Evolutionary conservation across 2,797 vertebrate genomes (phyloP), one percentile per base, ranked within the genome.

Genomic region (Holocentrus rufus): DNA sequence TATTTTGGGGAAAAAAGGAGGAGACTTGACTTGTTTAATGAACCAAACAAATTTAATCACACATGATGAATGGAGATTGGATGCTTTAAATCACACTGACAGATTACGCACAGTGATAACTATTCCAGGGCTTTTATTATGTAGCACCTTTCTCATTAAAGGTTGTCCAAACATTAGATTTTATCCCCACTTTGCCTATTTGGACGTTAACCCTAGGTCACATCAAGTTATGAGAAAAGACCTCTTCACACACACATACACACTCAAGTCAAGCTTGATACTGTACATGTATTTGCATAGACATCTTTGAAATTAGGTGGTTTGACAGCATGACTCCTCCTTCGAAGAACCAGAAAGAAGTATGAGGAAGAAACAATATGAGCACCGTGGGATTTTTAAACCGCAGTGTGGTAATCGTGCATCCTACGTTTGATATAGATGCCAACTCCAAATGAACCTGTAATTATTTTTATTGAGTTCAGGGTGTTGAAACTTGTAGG

Each of bases 381-480:
- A 79, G 59, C 47, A 55, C 61, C 61, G n/a, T 56, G 57, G 56
- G 68, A 65, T 60, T 74, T 50, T 72, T 36, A 62, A 82, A 81
- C 79, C 79, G 59, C 73, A 71, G 71, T 74, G 59, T 69, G 58
- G 50, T 79, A 65, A 59, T 69, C 39, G 76, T 88, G 88, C 91
- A 90, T 87, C 83, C 39, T 90, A 88, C 91, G 87, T 90, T 91
- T 91, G 90, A 85, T 56, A 66, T 64, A 87, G 92, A 92, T 94
- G 93, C 93, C 92, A 95, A 91, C 91, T 91, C 87, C 85, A 91
- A 93, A 94, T 94, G 93, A 95, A 93, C 73, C 89, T 93, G 92
- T 94, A 92, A 95, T 96, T 94, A 94, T 93, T 93, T 94, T 94
- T 91, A 88, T 90, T 87, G 90, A 93, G 93, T 94, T 93, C 64